Base-by-base conservation (phyloP, 2,797 vertebrate genomes). In the Diplodus sargus region DNA sequence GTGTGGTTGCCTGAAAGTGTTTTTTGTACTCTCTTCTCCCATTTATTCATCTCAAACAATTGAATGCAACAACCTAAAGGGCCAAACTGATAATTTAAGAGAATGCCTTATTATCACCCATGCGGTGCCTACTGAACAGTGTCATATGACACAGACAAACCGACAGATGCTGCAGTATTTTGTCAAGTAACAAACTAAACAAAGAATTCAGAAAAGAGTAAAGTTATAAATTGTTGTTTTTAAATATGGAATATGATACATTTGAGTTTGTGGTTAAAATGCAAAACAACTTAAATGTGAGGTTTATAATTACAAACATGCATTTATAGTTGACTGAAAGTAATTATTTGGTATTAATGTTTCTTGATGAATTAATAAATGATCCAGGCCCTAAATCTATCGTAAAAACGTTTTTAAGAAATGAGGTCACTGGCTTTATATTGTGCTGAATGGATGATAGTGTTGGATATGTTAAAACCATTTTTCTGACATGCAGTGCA, bases 351-450 rank as follows among this genome's bases (percentile, higher is more conserved):
- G 8, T 58, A 20, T 58, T 10, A 53, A 0, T 28, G 4, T 61
- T 66, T 70, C 45, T 75, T 22, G 15, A 52, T 60, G 14, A 49
- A 57, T 61, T 14, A 39, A 30, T 73, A 39, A 59, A 23, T 25
- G 64, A 68, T 73, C 51, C 13, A 14, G 63, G 64, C 59, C 53
- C 59, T 45, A 42, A 47, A 34, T 65, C 54, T 69, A 12, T 25
- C 48, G 51, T 23, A 23, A 23, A 16, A 22, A 60, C n/a, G 28
- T 25, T 45, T 63, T 69, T 25, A 15, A 58, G 48, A n/a, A 72
- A 72, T 62, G 23, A 14, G 42, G 18, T 68, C 23, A 49, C 6
- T 57, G 11, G 5, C 5, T 62, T 75, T 13, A 15, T 45, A 8
- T 5, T 59, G 10, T 49, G 39, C 52, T 66, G 22, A 70, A 53